Evolutionary conservation across 2,888 invertebrate genomes (phyloP).

Genomic region (Calliphora vomitoria): DNA sequence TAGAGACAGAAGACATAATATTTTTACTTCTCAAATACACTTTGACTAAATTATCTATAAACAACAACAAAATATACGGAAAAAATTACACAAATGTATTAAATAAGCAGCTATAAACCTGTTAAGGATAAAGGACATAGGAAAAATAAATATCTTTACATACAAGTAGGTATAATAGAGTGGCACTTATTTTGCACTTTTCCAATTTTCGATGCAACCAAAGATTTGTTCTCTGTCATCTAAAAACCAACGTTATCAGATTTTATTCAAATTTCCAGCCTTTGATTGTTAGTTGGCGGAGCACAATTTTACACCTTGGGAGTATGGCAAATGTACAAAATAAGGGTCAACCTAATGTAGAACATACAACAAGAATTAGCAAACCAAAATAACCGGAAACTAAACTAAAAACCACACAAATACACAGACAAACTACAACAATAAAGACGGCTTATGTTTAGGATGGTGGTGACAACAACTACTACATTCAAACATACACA

Average conservation of each 20-base stretch:
- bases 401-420: conserved; percentile 67
- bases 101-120: conserved; percentile 2
- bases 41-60: conserved; percentile 6
- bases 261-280: no score
- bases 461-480: background rate
- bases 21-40: conserved; percentile 49
- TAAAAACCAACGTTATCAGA: no score
- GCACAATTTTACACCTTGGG: no score
- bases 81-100: background rate
- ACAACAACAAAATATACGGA: background rate
- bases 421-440: conserved; percentile 42
- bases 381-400: conserved; percentile 71
- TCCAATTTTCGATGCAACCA: no score
- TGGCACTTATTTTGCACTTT: no score
- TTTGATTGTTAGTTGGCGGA: no score
- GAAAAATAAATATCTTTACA: background rate
- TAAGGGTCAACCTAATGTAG: background rate
- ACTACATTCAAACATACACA: background rate
- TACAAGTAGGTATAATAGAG: no score
- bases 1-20: conserved; percentile 12
- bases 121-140: background rate
- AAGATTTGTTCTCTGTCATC: no score
- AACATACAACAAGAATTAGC: conserved; percentile 57
- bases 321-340: no score
- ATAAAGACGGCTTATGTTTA: conserved; percentile 25